phyloP scores from a whole-genome alignment of 2,888 invertebrate species.

The Octonoba sinensis region DNA sequence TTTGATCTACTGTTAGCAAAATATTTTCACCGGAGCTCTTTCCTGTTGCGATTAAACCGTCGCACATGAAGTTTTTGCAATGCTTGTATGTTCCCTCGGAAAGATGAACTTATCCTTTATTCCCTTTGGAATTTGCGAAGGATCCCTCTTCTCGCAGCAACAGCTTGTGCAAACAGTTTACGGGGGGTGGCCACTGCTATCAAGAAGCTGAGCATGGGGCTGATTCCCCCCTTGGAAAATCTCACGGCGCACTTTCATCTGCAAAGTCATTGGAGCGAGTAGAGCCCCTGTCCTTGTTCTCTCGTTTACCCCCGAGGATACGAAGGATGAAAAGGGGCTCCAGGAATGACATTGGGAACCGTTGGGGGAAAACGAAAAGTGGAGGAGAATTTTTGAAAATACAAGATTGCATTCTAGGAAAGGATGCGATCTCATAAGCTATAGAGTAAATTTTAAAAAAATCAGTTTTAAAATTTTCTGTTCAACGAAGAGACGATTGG shows the following conservation, averaged over 20 bases:
- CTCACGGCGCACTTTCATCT: constrained; percentile 25
- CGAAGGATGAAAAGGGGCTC: background rate
- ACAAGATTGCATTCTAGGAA: background rate
- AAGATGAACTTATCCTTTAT: background rate
- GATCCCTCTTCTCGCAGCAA: background rate
- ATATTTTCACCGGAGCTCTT: too few relatives aligned
- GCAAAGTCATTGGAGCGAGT: constrained; percentile 9
- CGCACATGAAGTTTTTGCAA: background rate
- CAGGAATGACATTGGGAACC: constrained; percentile 8
- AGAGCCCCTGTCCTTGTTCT: background rate
- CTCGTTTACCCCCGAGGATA: background rate
- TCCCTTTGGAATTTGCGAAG: constrained; percentile 4
- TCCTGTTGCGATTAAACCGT: too few relatives aligned
- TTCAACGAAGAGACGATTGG: too few relatives aligned
- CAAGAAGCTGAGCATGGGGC: background rate
- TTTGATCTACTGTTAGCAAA: too few relatives aligned
- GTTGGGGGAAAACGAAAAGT: background rate
- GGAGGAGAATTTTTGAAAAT: constrained; percentile 7
- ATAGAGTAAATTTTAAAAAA: background rate
- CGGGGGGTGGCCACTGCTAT: background rate
- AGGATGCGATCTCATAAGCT: too few relatives aligned
- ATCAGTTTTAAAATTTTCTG: background rate
- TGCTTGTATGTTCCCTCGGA: background rate
- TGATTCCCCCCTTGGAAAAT: constrained; percentile 6
- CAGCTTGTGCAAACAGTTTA: constrained; percentile 28